Base-by-base conservation (phyloP, 2,888 invertebrate species). In the Rhabditoides inermis region DNA sequence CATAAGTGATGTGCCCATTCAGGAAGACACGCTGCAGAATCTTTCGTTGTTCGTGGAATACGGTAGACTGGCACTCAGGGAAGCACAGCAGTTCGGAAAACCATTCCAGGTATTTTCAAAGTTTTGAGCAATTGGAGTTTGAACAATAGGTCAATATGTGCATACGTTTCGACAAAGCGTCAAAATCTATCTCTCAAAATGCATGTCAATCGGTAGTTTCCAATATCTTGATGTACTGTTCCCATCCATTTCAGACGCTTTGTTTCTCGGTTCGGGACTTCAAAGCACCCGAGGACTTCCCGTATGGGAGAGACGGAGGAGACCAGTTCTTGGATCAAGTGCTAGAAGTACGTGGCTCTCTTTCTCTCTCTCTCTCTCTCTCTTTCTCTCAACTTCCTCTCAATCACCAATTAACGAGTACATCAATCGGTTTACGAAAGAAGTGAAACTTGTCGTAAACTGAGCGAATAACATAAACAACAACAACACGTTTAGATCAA, bases 41-140 rank as follows among this genome's bases (percentile, higher is more conserved):
- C 81, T 95, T 69, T 77, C 88, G 85, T 79, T 95, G 51, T 99
- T 98, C 79, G 95, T 94, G 42, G 95, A 98, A 78, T 99, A 98
- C 80, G 98, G 98, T 1, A 84, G 92, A 54, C 82, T 98, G 68
- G 95, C 95, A 12, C 80, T 91, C 63, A 89, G 90, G 68, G 72
- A 74, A 45, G 86, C 88, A 52, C 52, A 59, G 7, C 61, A 68
- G 37, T 73, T 73, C 44, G 72, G 73, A 3, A 74, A 65, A 32
- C 73, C 73, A 1, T 74, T 74, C 49, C 73, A 73, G 56, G 70
- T 70, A 30, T 2, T 32, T n/a, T 37, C 10, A n/a, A 1, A 39
- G 18, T 18, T n/a, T 27, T n/a, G 3, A 4, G 5, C 15, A 27
- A 48, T 44, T 39, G 1, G 6, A 32, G n/a, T 25, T 28, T 52